Evolutionary conservation across 2,113 vertebrate species (phyloP).

Genomic region (Ptilorrhoa leucosticta): DNA sequence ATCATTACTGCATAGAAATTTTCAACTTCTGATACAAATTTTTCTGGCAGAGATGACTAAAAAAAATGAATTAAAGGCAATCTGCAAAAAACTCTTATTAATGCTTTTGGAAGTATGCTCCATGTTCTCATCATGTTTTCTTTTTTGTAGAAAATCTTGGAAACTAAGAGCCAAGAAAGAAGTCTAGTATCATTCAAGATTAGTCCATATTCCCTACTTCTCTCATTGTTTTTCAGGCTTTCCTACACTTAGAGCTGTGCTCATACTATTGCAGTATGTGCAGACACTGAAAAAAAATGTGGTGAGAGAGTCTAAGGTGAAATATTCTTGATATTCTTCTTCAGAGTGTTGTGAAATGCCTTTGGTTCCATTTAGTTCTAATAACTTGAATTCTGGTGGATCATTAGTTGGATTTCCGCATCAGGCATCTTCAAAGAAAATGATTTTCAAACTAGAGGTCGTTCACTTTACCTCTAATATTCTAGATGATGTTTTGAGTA

Average conservation of each 20-base stretch:
- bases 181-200: neutral
- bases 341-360: constrained; percentile 1
- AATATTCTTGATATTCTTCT: neutral
- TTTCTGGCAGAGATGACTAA: neutral
- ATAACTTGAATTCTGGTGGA: constrained; percentile 24
- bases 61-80: neutral
- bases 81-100: neutral
- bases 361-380: neutral
- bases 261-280: neutral
- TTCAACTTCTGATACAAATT: neutral
- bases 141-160: constrained; percentile 6
- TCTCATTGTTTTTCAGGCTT: constrained; percentile 27
- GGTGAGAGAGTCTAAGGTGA: neutral
- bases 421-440: neutral
- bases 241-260: neutral
- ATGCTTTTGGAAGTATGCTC: neutral
- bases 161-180: neutral
- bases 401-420: constrained; percentile 16
- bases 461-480: neutral
- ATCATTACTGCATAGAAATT: neutral
- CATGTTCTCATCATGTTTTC: neutral
- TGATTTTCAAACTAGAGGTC: neutral
- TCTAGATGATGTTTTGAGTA: constrained; percentile 2
- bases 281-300: constrained; percentile 1
- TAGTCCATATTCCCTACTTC: neutral